These are phyloP conservation scores for Antennarius striatus DNA, from an alignment of 2,113 vertebrate species.

Conservation along the genomic window DNA sequence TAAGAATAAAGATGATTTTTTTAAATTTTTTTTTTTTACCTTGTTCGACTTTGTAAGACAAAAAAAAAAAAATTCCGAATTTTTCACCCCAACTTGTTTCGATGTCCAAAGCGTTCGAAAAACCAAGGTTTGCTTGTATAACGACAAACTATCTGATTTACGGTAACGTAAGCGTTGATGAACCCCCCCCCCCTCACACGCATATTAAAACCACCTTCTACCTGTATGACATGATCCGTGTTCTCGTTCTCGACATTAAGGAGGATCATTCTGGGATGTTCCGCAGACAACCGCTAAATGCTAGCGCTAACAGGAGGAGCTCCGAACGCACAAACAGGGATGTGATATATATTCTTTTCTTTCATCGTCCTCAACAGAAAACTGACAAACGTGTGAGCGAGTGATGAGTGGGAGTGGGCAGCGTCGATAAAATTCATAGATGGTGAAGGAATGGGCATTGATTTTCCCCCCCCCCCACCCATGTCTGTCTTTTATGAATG, in stretches of 20 bases:
- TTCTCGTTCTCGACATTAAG: slow-evolving; percentile 79
- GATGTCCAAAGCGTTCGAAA: too few species aligned
- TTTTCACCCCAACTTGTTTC: too few species aligned
- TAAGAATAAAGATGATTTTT: slow-evolving; percentile 4
- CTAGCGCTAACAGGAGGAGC: slow-evolving; percentile 33
- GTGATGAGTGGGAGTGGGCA: slow-evolving; percentile 28
- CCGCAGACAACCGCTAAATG: slow-evolving; percentile 45
- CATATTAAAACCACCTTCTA: too few species aligned
- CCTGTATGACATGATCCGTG: slow-evolving; percentile 71
- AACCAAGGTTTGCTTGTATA: too few species aligned
- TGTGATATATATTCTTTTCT: slow-evolving; percentile 18
- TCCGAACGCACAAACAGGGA: slow-evolving; percentile 21
- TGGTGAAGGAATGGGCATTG: slow-evolving; percentile 74
- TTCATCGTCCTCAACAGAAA: slow-evolving; percentile 34
- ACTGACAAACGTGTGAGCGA: slow-evolving; percentile 51
- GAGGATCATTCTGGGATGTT: slow-evolving; percentile 64
- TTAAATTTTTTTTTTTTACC: too few species aligned
- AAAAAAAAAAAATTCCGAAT: too few species aligned
- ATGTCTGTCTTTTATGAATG: slow-evolving; percentile 64
- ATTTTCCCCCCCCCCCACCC: slow-evolving; percentile 47
- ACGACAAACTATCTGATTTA: slow-evolving; percentile 17
- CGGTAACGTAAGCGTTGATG: too few species aligned
- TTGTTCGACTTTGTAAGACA: too few species aligned
- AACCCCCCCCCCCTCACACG: too few species aligned
- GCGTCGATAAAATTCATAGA: slow-evolving; percentile 66